A percentile compares a stretch with the other conserved stretches of the same genome.
Conservation (phyloP, 2,113 vertebrate genomes). For the Oceanites oceanicus region DNA sequence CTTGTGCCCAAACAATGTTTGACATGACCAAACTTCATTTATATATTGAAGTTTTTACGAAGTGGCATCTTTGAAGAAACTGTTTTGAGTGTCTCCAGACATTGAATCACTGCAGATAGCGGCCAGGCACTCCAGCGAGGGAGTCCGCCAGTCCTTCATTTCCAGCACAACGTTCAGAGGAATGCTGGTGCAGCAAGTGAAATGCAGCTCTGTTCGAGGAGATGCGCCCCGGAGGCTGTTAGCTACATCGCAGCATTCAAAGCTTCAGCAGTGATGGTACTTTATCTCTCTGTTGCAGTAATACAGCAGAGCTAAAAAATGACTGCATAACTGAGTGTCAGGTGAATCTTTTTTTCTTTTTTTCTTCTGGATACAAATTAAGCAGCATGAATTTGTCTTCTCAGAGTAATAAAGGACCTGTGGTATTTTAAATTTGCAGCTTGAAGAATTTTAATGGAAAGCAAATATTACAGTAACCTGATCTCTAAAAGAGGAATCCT, state of each 20-base stretch:
- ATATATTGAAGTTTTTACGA: neutral
- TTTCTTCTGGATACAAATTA: conserved; percentile 4
- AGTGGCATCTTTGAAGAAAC: neutral
- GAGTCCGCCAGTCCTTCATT: neutral
- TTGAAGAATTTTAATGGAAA: neutral
- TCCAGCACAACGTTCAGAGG: neutral
- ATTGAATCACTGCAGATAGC: neutral
- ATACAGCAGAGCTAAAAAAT: neutral
- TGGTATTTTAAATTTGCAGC: neutral
- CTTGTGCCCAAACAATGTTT: neutral
- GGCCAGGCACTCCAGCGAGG: neutral
- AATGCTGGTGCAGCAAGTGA: neutral
- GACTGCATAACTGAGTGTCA: neutral
- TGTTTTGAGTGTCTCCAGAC: neutral
- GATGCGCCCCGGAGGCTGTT: neutral
- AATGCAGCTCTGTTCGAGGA: neutral
- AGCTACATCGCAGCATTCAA: neutral
- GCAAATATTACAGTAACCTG: neutral
- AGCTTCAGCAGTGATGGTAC: neutral
- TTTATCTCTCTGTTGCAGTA: conserved; percentile 38
- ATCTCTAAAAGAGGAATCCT: neutral
- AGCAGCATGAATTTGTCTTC: neutral
- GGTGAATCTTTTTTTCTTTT: neutral
- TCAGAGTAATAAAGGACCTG: neutral
- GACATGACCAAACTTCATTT: neutral